Evolutionary conservation across 2,888 invertebrate species (phyloP).

Genomic region (Drosophila nigritarsus): DNA sequence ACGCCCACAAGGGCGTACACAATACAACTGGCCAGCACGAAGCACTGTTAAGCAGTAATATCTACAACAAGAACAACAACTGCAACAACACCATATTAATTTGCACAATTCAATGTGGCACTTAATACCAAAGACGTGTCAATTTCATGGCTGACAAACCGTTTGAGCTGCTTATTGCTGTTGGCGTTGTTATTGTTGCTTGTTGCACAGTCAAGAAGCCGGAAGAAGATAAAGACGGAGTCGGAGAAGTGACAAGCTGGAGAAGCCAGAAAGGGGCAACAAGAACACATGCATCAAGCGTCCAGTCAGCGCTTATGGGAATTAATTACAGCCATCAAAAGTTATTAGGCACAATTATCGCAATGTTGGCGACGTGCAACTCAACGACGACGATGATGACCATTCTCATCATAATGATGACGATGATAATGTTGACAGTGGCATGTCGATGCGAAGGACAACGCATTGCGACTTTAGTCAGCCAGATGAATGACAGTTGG

Average conservation of each 20-base stretch:
- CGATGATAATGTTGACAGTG: constrained; percentile 8
- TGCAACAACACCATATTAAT: constrained; percentile 63
- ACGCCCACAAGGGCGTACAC: constrained; percentile 7
- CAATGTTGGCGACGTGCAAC: constrained; percentile 65
- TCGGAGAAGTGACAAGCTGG: not conserved
- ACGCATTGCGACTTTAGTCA: constrained; percentile 25
- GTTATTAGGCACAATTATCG: constrained; percentile 81
- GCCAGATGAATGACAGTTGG: constrained; percentile 27
- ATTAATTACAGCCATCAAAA: constrained; percentile 80
- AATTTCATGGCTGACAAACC: constrained; percentile 79
- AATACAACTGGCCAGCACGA: not conserved
- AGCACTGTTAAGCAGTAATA: constrained; percentile 5
- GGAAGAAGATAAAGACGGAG: not conserved
- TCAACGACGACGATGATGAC: constrained; percentile 20
- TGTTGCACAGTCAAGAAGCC: constrained; percentile 8
- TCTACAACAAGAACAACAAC: constrained; percentile 10
- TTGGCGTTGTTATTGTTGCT: constrained; percentile 11
- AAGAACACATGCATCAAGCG: constrained; percentile 48
- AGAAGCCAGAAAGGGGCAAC: not conserved
- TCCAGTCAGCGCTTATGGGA: constrained; percentile 66
- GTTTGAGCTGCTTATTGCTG: constrained; percentile 42
- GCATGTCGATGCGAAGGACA: constrained; percentile 29
- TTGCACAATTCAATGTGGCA: constrained; percentile 79
- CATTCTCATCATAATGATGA: constrained; percentile 3
- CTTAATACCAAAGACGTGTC: constrained; percentile 79